phyloP scores from a whole-genome alignment of 1,140 invertebrate genomes.

The Stegodyphus mimosarum region DNA sequence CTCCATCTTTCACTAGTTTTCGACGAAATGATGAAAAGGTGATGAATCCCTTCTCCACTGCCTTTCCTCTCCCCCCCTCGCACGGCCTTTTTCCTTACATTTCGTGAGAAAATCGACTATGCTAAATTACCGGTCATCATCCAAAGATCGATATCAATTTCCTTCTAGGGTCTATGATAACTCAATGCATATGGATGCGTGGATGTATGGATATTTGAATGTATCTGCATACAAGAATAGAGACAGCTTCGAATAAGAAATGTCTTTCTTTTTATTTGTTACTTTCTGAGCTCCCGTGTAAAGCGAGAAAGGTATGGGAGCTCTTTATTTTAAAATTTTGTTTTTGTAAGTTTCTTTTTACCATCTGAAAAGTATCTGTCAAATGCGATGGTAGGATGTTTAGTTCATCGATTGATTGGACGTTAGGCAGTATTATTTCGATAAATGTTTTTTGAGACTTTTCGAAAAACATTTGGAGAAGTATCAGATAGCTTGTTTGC shows the following conservation, averaged over 20 bases:
- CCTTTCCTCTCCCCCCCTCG: not conserved
- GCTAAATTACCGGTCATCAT: conserved; percentile 57
- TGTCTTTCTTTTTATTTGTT: conserved; percentile 24
- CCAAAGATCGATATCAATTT: conserved; percentile 48
- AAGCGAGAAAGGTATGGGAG: too few relatives aligned
- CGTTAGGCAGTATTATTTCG: not conserved
- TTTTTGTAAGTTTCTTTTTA: not conserved
- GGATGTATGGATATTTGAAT: conserved; percentile 17
- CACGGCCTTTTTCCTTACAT: not conserved
- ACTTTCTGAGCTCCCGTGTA: not conserved
- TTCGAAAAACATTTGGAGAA: too few relatives aligned
- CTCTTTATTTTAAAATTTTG: too few relatives aligned
- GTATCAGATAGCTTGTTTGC: too few relatives aligned
- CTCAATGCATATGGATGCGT: conserved; percentile 28
- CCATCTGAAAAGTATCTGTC: not conserved
- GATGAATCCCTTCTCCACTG: conserved; percentile 49
- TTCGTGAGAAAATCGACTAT: conserved; percentile 26
- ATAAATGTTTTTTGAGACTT: too few relatives aligned
- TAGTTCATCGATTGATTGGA: not conserved
- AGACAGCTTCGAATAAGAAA: not conserved
- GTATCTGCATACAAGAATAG: conserved; percentile 38
- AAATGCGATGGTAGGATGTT: conserved; percentile 9
- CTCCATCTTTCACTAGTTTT: conserved; percentile 52
- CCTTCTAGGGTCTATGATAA: conserved; percentile 28
- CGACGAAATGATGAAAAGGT: conserved; percentile 56